These are phyloP conservation scores for Lepidurus packardi DNA, from an alignment of 1,140 invertebrate species.

Conservation along the genomic window DNA sequence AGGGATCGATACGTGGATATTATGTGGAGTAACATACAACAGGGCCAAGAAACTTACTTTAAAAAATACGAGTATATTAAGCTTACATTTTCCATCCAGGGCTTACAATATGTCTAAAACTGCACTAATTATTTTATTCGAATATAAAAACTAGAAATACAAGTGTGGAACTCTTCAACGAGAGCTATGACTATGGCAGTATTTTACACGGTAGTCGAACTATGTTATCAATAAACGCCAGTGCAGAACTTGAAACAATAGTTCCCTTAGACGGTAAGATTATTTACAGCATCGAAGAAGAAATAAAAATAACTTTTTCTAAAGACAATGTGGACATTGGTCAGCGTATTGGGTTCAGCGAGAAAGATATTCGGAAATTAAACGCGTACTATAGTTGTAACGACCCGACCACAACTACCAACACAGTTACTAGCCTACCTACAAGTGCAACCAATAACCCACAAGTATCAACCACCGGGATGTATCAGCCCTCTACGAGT, in stretches of 20 bases:
- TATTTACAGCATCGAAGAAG: not conserved
- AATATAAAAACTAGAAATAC: not conserved
- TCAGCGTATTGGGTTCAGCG: slow-evolving; percentile 26
- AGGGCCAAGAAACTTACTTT: slow-evolving; percentile 24
- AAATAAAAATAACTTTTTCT: slow-evolving; percentile 5
- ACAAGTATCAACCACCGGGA: not conserved
- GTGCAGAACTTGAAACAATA: not conserved
- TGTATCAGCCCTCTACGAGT: not conserved
- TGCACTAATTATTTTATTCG: not conserved
- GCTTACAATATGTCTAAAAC: not conserved
- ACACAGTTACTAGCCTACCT: not conserved
- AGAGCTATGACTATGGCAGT: slow-evolving; percentile 25
- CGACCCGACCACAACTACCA: not conserved
- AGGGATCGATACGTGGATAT: slow-evolving; percentile 31
- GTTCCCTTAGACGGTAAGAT: slow-evolving; percentile 1
- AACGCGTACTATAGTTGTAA: slow-evolving; percentile 20
- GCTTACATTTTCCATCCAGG: not conserved
- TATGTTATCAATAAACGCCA: not conserved
- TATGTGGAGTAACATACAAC: not conserved
- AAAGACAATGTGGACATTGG: slow-evolving; percentile 16
- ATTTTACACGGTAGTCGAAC: slow-evolving; percentile 21
- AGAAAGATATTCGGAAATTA: slow-evolving; percentile 24
- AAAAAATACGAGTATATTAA: slow-evolving; percentile 27
- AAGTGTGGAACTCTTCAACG: slow-evolving; percentile 11
- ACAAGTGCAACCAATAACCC: not conserved